A percentile compares a stretch with the other conserved stretches of the same genome.
phyloP scores from a whole-genome alignment of 2,113 vertebrate genomes.

The Chaetura pelagica region DNA sequence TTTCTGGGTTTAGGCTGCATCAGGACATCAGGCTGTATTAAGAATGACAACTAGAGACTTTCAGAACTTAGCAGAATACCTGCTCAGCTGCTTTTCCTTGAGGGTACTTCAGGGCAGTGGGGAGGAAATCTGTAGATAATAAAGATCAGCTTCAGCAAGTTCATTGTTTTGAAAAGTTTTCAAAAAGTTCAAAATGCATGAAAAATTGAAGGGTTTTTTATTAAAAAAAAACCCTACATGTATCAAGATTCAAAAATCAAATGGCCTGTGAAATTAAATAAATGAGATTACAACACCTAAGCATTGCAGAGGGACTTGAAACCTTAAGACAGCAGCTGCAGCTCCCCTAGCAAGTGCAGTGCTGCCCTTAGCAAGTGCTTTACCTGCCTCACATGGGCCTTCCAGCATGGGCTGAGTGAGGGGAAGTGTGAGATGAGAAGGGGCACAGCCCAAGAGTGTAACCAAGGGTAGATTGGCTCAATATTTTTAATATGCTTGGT shows the following conservation, averaged over 20 bases:
- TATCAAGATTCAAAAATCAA: neutral
- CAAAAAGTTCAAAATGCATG: neutral
- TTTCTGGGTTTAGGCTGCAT: neutral
- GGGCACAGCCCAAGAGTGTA: neutral
- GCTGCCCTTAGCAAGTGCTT: neutral
- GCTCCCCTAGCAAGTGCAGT: no score
- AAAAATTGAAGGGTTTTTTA: neutral
- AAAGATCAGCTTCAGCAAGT: neutral
- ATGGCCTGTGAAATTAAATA: neutral
- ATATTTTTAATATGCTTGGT: neutral
- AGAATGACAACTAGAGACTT: neutral
- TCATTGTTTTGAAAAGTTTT: neutral
- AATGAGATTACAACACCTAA: neutral
- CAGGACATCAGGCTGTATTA: neutral
- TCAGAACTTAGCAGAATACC: neutral
- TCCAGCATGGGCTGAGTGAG: neutral
- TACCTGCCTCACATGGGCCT: rapidly evolving
- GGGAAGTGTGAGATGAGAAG: neutral
- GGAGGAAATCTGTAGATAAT: neutral
- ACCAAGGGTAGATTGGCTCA: neutral
- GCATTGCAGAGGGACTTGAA: neutral
- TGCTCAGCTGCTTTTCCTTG: neutral
- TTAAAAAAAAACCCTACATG: neutral
- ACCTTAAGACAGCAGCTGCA: neutral
- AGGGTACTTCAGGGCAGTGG: neutral